These are phyloP conservation scores for Thinocorus orbignyianus DNA, from an alignment of 2,113 vertebrate species.

Conservation along the genomic window DNA sequence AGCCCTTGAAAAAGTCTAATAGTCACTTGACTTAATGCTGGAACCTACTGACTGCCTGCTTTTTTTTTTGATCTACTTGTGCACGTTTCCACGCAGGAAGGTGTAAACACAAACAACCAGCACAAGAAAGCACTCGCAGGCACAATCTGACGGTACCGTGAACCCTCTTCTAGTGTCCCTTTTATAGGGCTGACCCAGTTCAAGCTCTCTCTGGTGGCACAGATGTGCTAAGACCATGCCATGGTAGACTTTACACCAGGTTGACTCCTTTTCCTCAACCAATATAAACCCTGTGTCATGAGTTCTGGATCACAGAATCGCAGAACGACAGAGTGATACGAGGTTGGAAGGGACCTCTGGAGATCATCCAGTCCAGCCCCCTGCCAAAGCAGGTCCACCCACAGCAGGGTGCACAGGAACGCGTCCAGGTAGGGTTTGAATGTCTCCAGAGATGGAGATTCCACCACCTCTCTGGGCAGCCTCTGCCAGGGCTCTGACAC, in stretches of 20 bases:
- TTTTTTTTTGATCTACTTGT: background rate
- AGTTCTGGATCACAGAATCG: no score
- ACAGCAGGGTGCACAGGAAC: no score
- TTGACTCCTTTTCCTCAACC: background rate
- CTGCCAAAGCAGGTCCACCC: no score
- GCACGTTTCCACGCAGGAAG: background rate
- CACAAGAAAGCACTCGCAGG: background rate
- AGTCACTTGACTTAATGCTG: background rate
- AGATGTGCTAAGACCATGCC: rapidly evolving
- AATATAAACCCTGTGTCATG: background rate
- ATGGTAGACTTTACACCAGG: background rate
- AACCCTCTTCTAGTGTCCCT: background rate
- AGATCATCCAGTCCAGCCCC: no score
- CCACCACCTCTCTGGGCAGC: no score
- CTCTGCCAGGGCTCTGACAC: no score
- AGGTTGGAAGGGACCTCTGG: no score
- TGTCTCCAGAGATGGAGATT: no score
- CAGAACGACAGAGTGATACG: no score
- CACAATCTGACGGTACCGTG: background rate
- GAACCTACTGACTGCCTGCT: background rate
- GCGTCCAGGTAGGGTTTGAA: no score
- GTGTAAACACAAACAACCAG: background rate
- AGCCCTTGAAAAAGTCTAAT: background rate
- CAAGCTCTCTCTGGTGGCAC: background rate
- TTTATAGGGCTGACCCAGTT: background rate